A percentile compares a stretch with the other conserved stretches of the same genome.
Conservation (phyloP, 2,888 invertebrate genomes). For the Dynastes maya region DNA sequence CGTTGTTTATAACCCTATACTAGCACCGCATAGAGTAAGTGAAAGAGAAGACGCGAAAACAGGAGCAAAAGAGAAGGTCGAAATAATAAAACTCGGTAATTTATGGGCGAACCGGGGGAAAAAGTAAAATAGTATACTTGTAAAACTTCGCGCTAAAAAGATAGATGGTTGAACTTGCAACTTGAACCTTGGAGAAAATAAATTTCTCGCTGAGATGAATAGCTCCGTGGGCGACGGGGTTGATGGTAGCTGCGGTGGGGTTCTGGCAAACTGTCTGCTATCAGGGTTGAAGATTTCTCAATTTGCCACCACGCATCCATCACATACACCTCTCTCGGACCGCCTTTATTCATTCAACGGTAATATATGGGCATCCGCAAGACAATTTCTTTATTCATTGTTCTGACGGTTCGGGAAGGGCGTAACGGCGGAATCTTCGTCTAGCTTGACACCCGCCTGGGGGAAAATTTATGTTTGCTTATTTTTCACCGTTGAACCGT, state of each 20-base stretch:
- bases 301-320: conserved; percentile 65
- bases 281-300: conserved; percentile 65
- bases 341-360: conserved; percentile 49
- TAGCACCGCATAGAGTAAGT: conserved; percentile 47
- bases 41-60: conserved; percentile 33
- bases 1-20: conserved; percentile 57
- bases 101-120: conserved; percentile 58
- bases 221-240: conserved; percentile 62
- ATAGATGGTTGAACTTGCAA: conserved; percentile 64
- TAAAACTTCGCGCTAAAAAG: conserved; percentile 64
- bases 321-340: conserved; percentile 52
- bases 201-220: conserved; percentile 64
- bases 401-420: conserved; percentile 5
- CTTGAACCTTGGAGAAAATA: conserved; percentile 63
- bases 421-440: conserved; percentile 8
- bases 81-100: conserved; percentile 61
- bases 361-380: conserved; percentile 43
- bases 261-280: conserved; percentile 62
- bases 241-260: conserved; percentile 56
- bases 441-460: background rate
- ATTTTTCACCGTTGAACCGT: background rate
- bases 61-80: conserved; percentile 34
- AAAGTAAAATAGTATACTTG: conserved; percentile 62
- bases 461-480: conserved; percentile 17
- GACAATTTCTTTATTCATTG: conserved; percentile 47